Conservation (phyloP, 2,113 vertebrate species). For the Anarhynchus alexandrinus region DNA sequence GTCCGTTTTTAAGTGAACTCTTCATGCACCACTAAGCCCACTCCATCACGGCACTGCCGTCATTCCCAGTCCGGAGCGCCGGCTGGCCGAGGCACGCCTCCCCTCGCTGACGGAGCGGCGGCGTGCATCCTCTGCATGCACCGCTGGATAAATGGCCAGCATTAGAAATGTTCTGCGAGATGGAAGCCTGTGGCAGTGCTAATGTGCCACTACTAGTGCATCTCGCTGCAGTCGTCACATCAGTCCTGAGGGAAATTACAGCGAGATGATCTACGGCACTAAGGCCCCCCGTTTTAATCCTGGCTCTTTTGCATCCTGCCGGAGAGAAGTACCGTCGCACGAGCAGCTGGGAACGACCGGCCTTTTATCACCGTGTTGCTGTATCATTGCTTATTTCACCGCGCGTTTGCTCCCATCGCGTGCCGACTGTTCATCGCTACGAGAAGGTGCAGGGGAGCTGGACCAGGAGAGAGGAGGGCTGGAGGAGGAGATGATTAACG, state of each 20-base stretch:
- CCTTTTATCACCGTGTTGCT: neutral
- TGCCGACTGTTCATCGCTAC: fast-evolving
- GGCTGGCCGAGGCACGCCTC: conserved; percentile 62
- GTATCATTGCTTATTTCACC: neutral
- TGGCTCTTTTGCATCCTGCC: neutral
- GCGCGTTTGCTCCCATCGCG: fast-evolving
- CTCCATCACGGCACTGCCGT: conserved; percentile 61
- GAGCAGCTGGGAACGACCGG: neutral
- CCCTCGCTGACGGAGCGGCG: conserved; percentile 45
- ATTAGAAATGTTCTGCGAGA: neutral
- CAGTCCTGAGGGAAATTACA: neutral
- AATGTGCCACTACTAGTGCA: neutral
- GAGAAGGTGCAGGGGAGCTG: neutral
- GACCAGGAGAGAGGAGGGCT: neutral
- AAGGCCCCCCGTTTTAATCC: neutral
- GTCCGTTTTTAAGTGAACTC: conserved; percentile 55
- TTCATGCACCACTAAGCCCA: conserved; percentile 58
- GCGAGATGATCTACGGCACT: neutral
- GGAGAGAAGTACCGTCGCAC: fast-evolving
- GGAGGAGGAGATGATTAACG: neutral
- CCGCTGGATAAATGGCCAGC: neutral
- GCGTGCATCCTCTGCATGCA: conserved; percentile 50
- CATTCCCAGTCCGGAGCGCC: conserved; percentile 36
- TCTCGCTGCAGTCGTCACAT: neutral
- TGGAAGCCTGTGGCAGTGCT: conserved; percentile 73